These are phyloP conservation scores for Oncorhynchus masou DNA, from an alignment of 2,113 vertebrate genomes.

Conservation along the genomic window DNA sequence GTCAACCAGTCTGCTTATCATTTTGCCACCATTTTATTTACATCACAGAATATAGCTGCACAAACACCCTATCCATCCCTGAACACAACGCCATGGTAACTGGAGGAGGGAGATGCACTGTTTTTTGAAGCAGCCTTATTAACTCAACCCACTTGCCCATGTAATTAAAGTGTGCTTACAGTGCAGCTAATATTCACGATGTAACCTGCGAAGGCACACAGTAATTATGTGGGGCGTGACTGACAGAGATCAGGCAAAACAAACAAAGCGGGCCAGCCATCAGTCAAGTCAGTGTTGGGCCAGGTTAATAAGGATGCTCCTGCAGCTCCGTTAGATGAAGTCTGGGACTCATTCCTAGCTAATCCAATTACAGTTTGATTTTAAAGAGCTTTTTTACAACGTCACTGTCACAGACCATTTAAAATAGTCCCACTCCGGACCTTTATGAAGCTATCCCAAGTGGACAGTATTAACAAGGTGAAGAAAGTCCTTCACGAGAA, in stretches of 20 bases:
- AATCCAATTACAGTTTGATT: conserved; percentile 44
- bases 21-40: conserved; percentile 51
- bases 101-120: neutral
- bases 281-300: conserved; percentile 8
- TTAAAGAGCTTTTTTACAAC: conserved; percentile 33
- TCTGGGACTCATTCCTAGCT: conserved; percentile 34
- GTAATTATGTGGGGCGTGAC: conserved; percentile 50
- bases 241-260: conserved; percentile 56
- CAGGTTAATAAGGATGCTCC: conserved; percentile 48
- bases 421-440: conserved; percentile 32
- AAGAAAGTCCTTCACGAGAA: conserved; percentile 38
- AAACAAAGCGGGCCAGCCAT: conserved; percentile 44
- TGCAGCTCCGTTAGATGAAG: conserved; percentile 43
- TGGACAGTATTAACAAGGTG: conserved; percentile 39
- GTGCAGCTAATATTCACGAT: conserved; percentile 43
- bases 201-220: conserved; percentile 45
- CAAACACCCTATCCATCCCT: conserved; percentile 28
- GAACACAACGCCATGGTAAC: conserved; percentile 45
- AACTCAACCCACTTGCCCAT: conserved; percentile 34
- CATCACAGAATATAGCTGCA: conserved; percentile 33
- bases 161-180: conserved; percentile 63
- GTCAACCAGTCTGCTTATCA: conserved; percentile 53
- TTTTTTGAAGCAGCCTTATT: conserved; percentile 38
- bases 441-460: conserved; percentile 45
- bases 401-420: conserved; percentile 52